phyloP scores from a whole-genome alignment of 1,140 invertebrate genomes.

The Phymastichus coffea region DNA sequence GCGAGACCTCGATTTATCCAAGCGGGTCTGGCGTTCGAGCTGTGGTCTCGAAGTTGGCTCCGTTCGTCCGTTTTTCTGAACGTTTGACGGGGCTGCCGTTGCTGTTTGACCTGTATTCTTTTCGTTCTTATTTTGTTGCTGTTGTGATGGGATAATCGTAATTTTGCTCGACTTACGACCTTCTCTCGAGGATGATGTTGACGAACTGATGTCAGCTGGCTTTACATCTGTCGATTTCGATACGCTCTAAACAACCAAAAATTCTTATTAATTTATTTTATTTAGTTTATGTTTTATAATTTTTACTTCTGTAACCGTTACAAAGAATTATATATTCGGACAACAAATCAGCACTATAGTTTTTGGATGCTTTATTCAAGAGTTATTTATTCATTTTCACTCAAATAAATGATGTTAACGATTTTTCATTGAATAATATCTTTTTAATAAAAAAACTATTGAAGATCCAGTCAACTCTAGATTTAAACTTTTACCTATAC shows the following conservation, averaged over 20 bases:
- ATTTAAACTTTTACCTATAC: too few relatives aligned
- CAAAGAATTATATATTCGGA: too few relatives aligned
- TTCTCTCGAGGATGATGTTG: slow-evolving; percentile 29
- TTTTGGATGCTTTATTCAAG: background rate
- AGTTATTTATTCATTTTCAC: background rate
- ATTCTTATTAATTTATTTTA: too few relatives aligned
- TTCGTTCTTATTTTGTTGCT: slow-evolving; percentile 45
- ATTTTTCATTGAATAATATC: too few relatives aligned
- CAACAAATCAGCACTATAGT: background rate
- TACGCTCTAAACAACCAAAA: slow-evolving; percentile 46
- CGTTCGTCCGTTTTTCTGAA: slow-evolving; percentile 50
- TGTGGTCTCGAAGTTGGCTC: slow-evolving; percentile 50
- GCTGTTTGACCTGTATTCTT: slow-evolving; percentile 41
- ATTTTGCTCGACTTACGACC: slow-evolving; percentile 55
- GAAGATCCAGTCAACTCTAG: too few relatives aligned
- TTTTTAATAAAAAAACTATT: background rate
- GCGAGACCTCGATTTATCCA: slow-evolving; percentile 51
- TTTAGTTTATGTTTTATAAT: too few relatives aligned
- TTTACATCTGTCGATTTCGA: slow-evolving; percentile 46
- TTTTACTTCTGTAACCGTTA: too few relatives aligned
- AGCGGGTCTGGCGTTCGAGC: slow-evolving; percentile 51
- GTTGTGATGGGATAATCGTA: slow-evolving; percentile 53
- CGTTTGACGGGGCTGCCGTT: slow-evolving; percentile 39
- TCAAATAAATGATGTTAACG: too few relatives aligned
- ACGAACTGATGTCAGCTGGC: slow-evolving; percentile 18